Evolutionary conservation across 2,797 vertebrate species (phyloP), one percentile per base, ranked within the genome.

Genomic region (Thunnus albacares): DNA sequence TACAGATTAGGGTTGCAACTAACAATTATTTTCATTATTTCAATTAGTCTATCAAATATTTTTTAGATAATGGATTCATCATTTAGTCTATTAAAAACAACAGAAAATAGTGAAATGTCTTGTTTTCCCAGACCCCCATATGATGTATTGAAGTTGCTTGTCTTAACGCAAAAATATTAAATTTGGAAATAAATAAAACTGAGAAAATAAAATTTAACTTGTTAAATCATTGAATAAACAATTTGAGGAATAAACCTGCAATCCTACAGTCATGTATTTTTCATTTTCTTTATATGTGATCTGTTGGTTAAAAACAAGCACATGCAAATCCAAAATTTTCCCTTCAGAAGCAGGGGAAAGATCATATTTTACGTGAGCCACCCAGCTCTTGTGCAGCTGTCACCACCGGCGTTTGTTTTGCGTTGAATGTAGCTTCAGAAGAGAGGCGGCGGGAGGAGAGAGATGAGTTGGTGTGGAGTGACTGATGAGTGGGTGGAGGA

Each of bases 401-500:
- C 89, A 85, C 79, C 74, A 79, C 81, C 67, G 84, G 71, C 81
- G 52, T 84, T 87, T 83, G 83, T 81, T 90, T 85, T 79, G 84
- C 51, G 53, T 76, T 77, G 85, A 86, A 84, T 77, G 86, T 68
- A 71, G 83, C 84, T 86, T 90, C 80, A 89, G 85, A 78, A 51
- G 88, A 87, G 86, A 76, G 81, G 83, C 60, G 20, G 81, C 60
- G 20, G 81, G 77, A 82, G 79, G 58, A 65, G 47, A 83, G 80
- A 85, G 90, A 93, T 91, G 94, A 93, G 85, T 73, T 81, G 86
- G 84, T 81, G 89, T 85, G 71, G 86, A 91, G 86, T 90, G 93
- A 93, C 90, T 88, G 91, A 92, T 90, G 90, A 89, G 92, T 88
- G 79, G 87, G 89, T 76, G 87, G 84, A 87, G 87, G 81, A 87